Percentiles rank a stretch among this genome's conserved stretches.
Conservation (phyloP, 2,113 vertebrate species). For the Rhinogobius similis region DNA sequence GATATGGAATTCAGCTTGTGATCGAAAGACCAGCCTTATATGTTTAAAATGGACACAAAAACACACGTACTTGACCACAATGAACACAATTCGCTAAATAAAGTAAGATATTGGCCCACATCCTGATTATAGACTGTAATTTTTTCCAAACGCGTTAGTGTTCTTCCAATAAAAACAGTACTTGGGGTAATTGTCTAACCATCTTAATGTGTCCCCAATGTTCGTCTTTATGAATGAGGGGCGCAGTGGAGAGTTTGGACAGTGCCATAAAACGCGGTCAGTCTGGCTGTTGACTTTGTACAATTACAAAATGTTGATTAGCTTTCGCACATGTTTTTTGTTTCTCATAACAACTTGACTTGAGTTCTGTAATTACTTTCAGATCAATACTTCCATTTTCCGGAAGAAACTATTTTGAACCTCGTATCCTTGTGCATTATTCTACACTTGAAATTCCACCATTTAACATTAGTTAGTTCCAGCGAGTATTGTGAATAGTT, state of each 20-base stretch:
- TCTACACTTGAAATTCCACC: no score
- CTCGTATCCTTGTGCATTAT: background rate
- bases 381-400: background rate
- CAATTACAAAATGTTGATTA: background rate
- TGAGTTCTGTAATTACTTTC: background rate
- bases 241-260: slow-evolving; percentile 4
- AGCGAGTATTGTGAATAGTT: no score
- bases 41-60: slow-evolving; percentile 32
- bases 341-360: background rate
- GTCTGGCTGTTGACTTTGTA: background rate
- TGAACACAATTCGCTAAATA: slow-evolving; percentile 27
- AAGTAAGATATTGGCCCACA: slow-evolving; percentile 24
- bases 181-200: slow-evolving; percentile 35
- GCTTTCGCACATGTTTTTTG: background rate
- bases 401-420: background rate
- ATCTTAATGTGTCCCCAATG: slow-evolving; percentile 26
- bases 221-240: slow-evolving; percentile 29
- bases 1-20: background rate
- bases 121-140: slow-evolving; percentile 37
- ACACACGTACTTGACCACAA: slow-evolving; percentile 27
- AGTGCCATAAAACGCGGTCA: slow-evolving; percentile 15
- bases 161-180: slow-evolving; percentile 45
- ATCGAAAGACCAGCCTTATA: slow-evolving; percentile 23
- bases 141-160: slow-evolving; percentile 44
- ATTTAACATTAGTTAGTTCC: no score